Conservation (phyloP, 1,140 invertebrate genomes). For the Lasioglossum baleicum region DNA sequence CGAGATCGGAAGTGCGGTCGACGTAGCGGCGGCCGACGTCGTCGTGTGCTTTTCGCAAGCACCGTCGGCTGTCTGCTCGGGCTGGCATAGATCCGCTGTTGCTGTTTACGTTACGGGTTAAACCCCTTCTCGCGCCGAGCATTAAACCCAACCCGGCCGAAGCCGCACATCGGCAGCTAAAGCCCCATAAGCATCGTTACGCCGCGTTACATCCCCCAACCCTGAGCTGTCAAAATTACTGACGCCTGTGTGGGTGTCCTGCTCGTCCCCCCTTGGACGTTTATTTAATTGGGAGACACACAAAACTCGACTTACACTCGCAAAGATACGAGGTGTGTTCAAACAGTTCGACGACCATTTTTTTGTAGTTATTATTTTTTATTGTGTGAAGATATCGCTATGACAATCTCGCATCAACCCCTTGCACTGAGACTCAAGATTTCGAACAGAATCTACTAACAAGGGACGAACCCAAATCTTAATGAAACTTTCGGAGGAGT, state of each 20-base stretch:
- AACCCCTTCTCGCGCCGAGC: constrained; percentile 51
- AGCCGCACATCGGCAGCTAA: constrained; percentile 63
- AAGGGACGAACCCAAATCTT: no score
- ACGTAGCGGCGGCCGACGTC: not conserved
- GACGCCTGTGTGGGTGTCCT: constrained; percentile 2
- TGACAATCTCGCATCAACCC: no score
- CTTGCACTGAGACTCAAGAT: no score
- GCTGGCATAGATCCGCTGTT: constrained; percentile 33
- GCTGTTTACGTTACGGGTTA: constrained; percentile 64
- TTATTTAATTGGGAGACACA: not conserved
- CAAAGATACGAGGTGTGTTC: no score
- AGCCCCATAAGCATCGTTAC: constrained; percentile 67
- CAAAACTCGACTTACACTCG: no score
- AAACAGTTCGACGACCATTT: no score
- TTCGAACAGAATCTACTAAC: no score
- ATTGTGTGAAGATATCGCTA: no score
- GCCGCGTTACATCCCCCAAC: constrained; percentile 53
- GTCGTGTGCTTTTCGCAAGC: constrained; percentile 4
- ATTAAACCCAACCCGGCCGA: constrained; percentile 61
- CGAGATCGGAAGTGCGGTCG: not conserved
- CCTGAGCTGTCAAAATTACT: constrained; percentile 25
- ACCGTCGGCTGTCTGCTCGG: constrained; percentile 2
- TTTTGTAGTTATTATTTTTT: no score
- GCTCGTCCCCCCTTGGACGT: not conserved
- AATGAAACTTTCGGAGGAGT: no score